Evolutionary conservation across 2,888 invertebrate genomes (phyloP), one percentile per base, ranked within the genome.

Genomic region (Dastarcus helophoroides): DNA sequence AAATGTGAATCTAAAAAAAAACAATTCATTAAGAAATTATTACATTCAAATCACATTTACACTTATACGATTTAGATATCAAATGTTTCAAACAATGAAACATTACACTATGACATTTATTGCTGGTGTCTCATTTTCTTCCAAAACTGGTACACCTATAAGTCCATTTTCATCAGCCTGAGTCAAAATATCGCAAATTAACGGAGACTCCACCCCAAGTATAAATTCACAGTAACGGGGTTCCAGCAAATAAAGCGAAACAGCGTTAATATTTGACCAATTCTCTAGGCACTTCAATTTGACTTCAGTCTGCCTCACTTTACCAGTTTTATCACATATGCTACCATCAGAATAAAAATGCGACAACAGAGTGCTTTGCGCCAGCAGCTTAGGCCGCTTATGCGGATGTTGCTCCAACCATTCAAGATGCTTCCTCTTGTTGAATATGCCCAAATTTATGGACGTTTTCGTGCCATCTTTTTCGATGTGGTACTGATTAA

Each of bases 191-290:
- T 84, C 76, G 62, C 94, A 94, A 44, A 95, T 79, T 5, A 91
- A 62, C 0, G 85, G 80, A 0, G 93, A 90, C 55, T 95, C 94
- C 0, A 97, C 88, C 8, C 85, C 88, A 29, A 98, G 64, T 31
- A 91, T 79, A 56, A 97, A 97, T 60, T 91, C 85, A 54, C 97
- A 98, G 0, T 84, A 80, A 51, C 79, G 76, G 0, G 94, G 94
- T 55, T 97, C 97, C 2, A 89, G 60, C 11, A 95, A 64, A 56
- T 86, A 93, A 36, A 95, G 67, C 0, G 88, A 79, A 0, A 94
- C 84, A 38, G 86, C 76, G 8, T 84, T 80, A 1, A 81, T 73
- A 51, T 78, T 84, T 1, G 73, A 70, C 0, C 74, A 67, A 47
- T 75, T 74, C 38, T 76, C 74, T 8, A 76, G 55, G 48, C 88